These are phyloP conservation scores for Tapirus indicus DNA, from an alignment of 2,797 vertebrate species.

Conservation along the genomic window DNA sequence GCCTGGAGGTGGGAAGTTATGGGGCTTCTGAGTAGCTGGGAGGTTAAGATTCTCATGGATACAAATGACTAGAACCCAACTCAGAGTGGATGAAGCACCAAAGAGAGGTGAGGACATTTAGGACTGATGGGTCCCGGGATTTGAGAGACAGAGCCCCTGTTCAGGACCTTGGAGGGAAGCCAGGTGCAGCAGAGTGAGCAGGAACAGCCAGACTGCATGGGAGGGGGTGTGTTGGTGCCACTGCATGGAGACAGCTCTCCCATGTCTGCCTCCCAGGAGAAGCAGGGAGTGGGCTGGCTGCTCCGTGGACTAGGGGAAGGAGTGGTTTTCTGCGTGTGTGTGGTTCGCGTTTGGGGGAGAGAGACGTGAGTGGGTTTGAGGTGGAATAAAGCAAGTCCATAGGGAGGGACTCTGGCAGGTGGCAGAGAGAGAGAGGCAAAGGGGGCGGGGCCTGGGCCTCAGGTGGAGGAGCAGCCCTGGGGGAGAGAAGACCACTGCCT, in stretches of 20 bases:
- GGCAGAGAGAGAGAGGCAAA: neutral
- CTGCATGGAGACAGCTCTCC: too few species aligned
- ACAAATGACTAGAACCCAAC: neutral
- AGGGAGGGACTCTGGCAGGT: neutral
- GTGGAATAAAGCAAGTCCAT: neutral
- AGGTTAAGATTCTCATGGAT: neutral
- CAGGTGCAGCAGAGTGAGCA: neutral
- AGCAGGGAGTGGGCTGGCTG: too few species aligned
- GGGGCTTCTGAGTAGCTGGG: neutral
- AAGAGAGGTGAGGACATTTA: neutral
- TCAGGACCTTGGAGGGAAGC: neutral
- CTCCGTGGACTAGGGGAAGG: too few species aligned
- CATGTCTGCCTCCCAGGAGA: too few species aligned
- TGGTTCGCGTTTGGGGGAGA: too few species aligned
- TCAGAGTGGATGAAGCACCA: neutral
- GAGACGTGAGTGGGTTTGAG: too few species aligned
- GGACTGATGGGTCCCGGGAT: neutral
- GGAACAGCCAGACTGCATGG: neutral
- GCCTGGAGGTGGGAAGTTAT: neutral
- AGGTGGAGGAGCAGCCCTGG: neutral
- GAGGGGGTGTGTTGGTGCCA: neutral
- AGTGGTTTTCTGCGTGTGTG: too few species aligned
- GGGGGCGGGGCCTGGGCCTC: neutral
- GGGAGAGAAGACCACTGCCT: neutral
- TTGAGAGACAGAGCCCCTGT: neutral